Evolutionary conservation across 1,140 invertebrate genomes (phyloP), one percentile per base, ranked within the genome.

Genomic region (Drosophila asahinai): DNA sequence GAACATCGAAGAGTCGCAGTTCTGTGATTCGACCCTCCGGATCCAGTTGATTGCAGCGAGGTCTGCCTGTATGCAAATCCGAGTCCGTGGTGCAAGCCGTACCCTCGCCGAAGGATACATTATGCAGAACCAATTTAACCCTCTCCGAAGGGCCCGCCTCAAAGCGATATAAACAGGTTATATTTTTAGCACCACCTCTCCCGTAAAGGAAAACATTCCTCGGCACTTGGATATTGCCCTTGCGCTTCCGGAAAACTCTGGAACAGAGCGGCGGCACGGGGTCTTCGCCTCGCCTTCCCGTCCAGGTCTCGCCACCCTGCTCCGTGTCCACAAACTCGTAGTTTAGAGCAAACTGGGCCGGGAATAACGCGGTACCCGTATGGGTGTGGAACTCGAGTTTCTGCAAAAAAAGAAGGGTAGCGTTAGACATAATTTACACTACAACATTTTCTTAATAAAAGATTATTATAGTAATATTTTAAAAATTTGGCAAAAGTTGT

Each of bases 251-350:
- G 75, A 94, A 93, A 43, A 93, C 65, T 49, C 93, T 81, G 12
- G 93, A 93, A 36, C 93, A 94, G 0, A 93, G 87, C 12, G 92
- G 93, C 17, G 95, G 96, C n/a, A 96, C 95, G 7, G 94, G 94
- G 22, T 97, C 93, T 19, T 94, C 93, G 3, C 96, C 96, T 1
- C 94, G 93, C 33, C 93, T 93, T 0, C 94, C 94, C 30, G 94
- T 67, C 95, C 95, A 96, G 0, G 94, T 92, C 57, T 96, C 95
- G 2, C 96, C 96, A 19, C 95, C 96, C 64, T 97, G 94, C 48
- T 96, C 93, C 0, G 97, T 97, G 86, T 97, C 96, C 3, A 98
- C 95, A 80, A 98, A 98, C 92, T 98, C 97, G 91, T 98, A 98
- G 61, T 96, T 95, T 38, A 96, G 84, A 38, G 94, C 93, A 82